Percentiles rank a stretch among this genome's conserved stretches.
Evolutionary conservation across 2,888 invertebrate species (phyloP).

Genomic region (Tribolium freemani): DNA sequence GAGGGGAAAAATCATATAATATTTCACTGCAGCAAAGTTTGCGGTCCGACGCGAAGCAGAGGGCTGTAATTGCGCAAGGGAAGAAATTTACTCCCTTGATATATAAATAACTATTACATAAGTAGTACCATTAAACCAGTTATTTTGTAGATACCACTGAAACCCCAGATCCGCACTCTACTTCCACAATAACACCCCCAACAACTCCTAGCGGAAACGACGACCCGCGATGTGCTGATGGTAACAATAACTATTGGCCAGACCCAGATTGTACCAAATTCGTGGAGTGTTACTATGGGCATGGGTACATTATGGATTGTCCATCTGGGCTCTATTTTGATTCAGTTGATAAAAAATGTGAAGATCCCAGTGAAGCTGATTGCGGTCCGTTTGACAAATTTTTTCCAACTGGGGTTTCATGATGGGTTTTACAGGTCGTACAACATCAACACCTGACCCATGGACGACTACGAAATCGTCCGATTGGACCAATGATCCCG

Average conservation of each 20-base stretch:
- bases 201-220: neutral
- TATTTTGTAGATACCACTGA: neutral
- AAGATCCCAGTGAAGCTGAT: neutral
- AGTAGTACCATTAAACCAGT: neutral
- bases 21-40: too few relatives aligned
- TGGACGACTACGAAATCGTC: neutral
- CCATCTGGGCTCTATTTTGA: conserved; percentile 20
- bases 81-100: too few relatives aligned
- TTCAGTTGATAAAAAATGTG: neutral
- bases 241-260: conserved; percentile 8
- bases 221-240: conserved; percentile 7
- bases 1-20: too few relatives aligned
- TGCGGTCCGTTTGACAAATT: neutral
- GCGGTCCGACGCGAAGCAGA: too few relatives aligned
- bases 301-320: conserved; percentile 1
- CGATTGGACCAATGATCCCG: conserved; percentile 24
- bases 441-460: neutral
- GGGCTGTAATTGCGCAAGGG: too few relatives aligned
- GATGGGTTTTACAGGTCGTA: neutral
- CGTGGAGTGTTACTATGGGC: conserved; percentile 25
- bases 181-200: neutral
- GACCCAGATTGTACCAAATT: conserved; percentile 13
- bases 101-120: too few relatives aligned
- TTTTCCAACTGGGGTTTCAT: neutral
- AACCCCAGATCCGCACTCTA: neutral